A percentile compares a stretch with the other conserved stretches of the same genome.
phyloP scores from a whole-genome alignment of 1,140 invertebrate genomes.

The Pogonomyrmex barbatus region DNA sequence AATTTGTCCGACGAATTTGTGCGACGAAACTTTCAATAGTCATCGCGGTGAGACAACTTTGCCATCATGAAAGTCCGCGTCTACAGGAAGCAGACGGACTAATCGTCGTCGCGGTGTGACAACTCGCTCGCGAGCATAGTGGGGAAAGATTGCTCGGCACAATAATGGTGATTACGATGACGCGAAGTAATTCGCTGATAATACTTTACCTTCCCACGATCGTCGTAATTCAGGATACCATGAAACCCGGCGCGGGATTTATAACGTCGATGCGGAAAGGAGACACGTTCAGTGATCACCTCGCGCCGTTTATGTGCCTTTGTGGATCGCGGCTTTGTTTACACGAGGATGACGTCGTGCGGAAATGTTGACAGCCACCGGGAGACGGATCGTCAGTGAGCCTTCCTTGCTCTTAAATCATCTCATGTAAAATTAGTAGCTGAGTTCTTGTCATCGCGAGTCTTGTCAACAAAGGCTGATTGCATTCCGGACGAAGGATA shows the following conservation, averaged over 20 bases:
- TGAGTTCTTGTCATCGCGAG: background rate
- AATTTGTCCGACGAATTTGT: background rate
- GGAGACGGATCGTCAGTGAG: background rate
- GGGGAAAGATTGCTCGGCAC: background rate
- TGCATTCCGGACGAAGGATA: background rate
- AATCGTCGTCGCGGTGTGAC: constrained; percentile 9
- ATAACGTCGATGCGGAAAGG: background rate
- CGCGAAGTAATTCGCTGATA: background rate
- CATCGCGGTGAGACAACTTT: background rate
- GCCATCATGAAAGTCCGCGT: background rate
- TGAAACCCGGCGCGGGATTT: constrained; percentile 2
- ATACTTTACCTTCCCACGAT: constrained; percentile 2
- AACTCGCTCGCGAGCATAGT: background rate
- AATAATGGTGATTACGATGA: constrained; percentile 25
- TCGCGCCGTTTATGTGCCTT: background rate
- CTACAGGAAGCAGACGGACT: background rate
- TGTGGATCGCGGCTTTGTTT: background rate
- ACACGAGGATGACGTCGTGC: background rate
- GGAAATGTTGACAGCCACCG: background rate
- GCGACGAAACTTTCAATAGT: background rate
- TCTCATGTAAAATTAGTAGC: background rate
- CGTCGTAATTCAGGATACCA: constrained; percentile 11
- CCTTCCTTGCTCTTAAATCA: background rate
- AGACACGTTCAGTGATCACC: background rate
- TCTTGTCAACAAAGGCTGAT: background rate